Conservation (phyloP, 2,113 vertebrate genomes). For the Stercorarius parasiticus region DNA sequence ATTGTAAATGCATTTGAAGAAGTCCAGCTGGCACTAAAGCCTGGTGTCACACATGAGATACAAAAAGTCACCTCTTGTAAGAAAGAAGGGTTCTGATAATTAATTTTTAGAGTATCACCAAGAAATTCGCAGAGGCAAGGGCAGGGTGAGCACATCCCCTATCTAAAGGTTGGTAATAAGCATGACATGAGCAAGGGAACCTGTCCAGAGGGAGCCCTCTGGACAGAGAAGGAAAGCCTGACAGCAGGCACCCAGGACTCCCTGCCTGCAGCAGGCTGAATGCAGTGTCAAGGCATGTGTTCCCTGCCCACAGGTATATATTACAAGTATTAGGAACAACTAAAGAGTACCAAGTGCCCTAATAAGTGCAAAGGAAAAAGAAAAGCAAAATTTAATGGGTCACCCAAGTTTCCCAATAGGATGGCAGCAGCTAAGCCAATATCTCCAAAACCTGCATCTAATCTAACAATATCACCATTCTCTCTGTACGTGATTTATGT, state of each 20-base stretch:
- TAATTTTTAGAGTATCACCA: background rate
- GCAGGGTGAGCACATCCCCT: background rate
- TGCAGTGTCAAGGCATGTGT: background rate
- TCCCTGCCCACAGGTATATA: background rate
- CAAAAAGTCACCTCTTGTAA: background rate
- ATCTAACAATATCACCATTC: background rate
- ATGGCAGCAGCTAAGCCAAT: background rate
- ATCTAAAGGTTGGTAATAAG: background rate
- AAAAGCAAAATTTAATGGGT: background rate
- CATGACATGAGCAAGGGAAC: background rate
- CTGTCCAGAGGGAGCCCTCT: background rate
- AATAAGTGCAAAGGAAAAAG: background rate
- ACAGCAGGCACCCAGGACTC: rapidly evolving
- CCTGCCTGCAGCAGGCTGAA: background rate
- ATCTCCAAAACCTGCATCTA: background rate
- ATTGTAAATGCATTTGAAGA: background rate
- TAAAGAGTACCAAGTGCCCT: background rate
- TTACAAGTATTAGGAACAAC: background rate
- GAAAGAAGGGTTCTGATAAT: background rate
- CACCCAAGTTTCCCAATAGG: background rate
- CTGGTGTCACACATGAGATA: background rate
- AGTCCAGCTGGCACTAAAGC: background rate
- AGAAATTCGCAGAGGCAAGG: background rate
- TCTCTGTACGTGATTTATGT: background rate
- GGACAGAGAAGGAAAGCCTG: background rate